These are phyloP conservation scores for Muscicapa striata DNA, from an alignment of 2,797 vertebrate genomes.

Conservation along the genomic window DNA sequence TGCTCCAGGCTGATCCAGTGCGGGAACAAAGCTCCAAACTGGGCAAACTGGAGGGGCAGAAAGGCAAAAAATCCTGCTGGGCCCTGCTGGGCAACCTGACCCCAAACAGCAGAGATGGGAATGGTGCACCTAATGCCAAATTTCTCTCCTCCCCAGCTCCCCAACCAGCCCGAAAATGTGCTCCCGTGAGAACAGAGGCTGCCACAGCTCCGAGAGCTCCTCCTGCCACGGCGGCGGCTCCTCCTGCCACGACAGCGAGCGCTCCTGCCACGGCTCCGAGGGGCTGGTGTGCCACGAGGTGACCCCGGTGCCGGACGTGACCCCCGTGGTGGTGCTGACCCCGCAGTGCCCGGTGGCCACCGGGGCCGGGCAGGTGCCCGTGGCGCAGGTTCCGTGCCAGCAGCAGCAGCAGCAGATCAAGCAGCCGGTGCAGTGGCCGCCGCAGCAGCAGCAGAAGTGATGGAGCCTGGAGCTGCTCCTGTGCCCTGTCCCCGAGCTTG, in stretches of 20 bases:
- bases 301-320: neutral
- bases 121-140: rapidly evolving
- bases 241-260: neutral
- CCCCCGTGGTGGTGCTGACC: constrained; percentile 2
- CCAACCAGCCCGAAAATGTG: neutral
- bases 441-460: constrained; percentile 61
- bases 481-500: neutral
- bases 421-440: constrained; percentile 51
- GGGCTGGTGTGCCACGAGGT: constrained; percentile 18
- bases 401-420: constrained; percentile 70
- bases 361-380: neutral
- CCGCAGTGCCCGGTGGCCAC: neutral
- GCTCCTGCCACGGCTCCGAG: constrained; percentile 34
- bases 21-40: rapidly evolving
- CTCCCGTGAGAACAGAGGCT: constrained; percentile 49
- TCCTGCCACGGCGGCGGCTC: neutral
- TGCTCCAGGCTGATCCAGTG: rapidly evolving
- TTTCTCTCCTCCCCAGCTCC: neutral
- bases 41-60: rapidly evolving
- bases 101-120: neutral
- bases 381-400: neutral
- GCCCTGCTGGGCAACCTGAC: too few species aligned
- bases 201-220: constrained; percentile 33
- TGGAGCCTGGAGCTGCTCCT: rapidly evolving
- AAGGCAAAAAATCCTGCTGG: neutral